Base-by-base conservation (phyloP, 92 coral and sea anemone species). In the Chrysogorgia sp. region DNA sequence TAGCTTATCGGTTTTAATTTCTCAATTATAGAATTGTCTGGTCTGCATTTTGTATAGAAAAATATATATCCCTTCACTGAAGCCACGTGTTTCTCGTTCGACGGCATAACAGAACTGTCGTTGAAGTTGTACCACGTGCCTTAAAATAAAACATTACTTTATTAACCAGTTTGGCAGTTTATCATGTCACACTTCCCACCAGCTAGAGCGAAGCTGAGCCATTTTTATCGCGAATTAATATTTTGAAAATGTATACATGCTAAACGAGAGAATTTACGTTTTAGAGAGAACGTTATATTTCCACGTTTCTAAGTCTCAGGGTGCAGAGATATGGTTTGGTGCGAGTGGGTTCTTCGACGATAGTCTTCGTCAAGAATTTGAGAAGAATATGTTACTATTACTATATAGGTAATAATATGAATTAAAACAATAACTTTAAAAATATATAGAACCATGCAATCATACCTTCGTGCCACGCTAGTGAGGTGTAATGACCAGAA, bases 401-500 rank as follows among this genome's bases (percentile, higher is more conserved):
- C n/a, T n/a, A n/a, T n/a, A n/a, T n/a, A n/a, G n/a, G n/a, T n/a
- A n/a, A n/a, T n/a, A n/a, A n/a, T n/a, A n/a, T n/a, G n/a, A n/a
- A n/a, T n/a, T n/a, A n/a, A n/a, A n/a, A n/a, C n/a, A n/a, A n/a
- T n/a, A n/a, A n/a, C n/a, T n/a, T n/a, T n/a, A n/a, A n/a, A n/a
- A n/a, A n/a, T n/a, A n/a, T n/a, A n/a, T n/a, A n/a, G n/a, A n/a
- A n/a, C n/a, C n/a, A n/a, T n/a, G n/a, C n/a, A n/a, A n/a, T 71
- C 96, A 88, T 74, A 94, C 98, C 98, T 12, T 94, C 98, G 75
- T 94, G 98, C 77, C 91, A 94, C 22, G 98, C 98, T 71, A 89
- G 92, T 34, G 98, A 91, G 28, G 98, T 94, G 82, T 94, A 94
- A 82, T 94, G 98, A 48, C 98, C 98, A 32, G 98, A 96, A 85